phyloP scores from a whole-genome alignment of 2,113 vertebrate species.

The Anas platyrhynchos region DNA sequence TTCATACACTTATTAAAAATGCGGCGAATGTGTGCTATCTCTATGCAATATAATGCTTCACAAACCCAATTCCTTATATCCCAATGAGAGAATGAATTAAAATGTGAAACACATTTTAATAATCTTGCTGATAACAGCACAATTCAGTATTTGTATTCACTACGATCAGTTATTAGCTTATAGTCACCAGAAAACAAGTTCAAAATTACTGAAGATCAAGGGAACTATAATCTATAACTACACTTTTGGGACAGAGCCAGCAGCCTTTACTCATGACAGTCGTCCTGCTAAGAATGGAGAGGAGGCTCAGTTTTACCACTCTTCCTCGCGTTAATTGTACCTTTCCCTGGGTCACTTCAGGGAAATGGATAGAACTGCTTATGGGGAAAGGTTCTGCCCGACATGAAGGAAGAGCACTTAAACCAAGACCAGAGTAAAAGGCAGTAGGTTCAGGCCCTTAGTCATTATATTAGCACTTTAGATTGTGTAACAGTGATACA shows the following conservation, averaged over 20 bases:
- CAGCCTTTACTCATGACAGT: slow-evolving; percentile 45
- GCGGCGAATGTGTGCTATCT: slow-evolving; percentile 64
- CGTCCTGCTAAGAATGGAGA: slow-evolving; percentile 22
- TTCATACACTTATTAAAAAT: slow-evolving; percentile 52
- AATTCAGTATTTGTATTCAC: slow-evolving; percentile 1
- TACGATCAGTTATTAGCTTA: slow-evolving; percentile 39
- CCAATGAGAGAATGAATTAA: slow-evolving; percentile 60
- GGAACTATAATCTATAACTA: slow-evolving; percentile 56
- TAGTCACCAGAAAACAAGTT: slow-evolving; percentile 56
- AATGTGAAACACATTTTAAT: slow-evolving; percentile 48
- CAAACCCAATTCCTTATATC: slow-evolving; percentile 50
- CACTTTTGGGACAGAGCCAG: slow-evolving; percentile 46
- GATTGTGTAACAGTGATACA: slow-evolving; percentile 58
- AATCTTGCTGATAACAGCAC: slow-evolving; percentile 61
- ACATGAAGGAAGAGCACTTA: neutral
- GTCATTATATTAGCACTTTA: slow-evolving; percentile 62
- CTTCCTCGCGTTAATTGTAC: neutral
- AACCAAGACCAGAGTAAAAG: slow-evolving; percentile 53
- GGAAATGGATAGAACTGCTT: neutral
- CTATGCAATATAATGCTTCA: slow-evolving; percentile 63
- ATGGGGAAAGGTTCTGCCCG: slow-evolving; percentile 18
- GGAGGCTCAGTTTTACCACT: slow-evolving; percentile 47
- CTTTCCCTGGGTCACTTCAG: neutral
- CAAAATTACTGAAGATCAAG: slow-evolving; percentile 54
- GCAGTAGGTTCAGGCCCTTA: slow-evolving; percentile 60